Base-by-base conservation (phyloP, 2,888 invertebrate species). In the Diachrysia chrysitis region DNA sequence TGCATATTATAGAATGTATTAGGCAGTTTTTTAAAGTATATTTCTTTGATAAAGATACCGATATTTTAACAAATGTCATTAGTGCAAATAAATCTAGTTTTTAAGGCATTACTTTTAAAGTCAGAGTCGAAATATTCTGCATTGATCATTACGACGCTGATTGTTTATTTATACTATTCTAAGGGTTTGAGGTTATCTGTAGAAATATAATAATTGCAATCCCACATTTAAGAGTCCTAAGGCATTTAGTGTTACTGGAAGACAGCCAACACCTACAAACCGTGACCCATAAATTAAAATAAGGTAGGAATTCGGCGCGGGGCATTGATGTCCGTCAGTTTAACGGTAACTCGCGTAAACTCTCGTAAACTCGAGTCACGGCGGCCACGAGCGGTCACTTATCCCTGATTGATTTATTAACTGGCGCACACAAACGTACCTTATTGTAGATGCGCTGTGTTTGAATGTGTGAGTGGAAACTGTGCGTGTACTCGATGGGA, bases 271-370 rank as follows among this genome's bases (percentile, higher is more conserved):
- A 76, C 37, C 21, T 56, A 66, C 56, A 57, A 10, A 3, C 23
- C 35, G 16, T 17, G 46, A 23, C 25, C 61, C 68, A 70, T 79
- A 80, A 79, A 73, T 79, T 69, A 71, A 67, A 77, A 67, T 66
- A 66, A 63, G 42, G 59, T 60, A 66, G 59, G 51, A 61, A 75
- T 73, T 73, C 71, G 73, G 71, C 66, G 60, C 42, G 60, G 35
- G 25, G 62, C 53, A 59, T 55, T 69, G 54, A 61, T 57, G 37
- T 55, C 57, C 21, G 23, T 55, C 51, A 54, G 53, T 68, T 76
- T 69, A 71, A 72, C 68, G 58, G 63, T 60, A 63, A 63, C 56
- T 58, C 62, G 66, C 65, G 71, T 63, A 70, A 75, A 75, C 73
- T 54, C 42, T 16, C 42, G 42, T 42, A 42, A 42, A 37, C 42